phyloP scores from a whole-genome alignment of 1,140 invertebrate species.

The Linepithema humile region DNA sequence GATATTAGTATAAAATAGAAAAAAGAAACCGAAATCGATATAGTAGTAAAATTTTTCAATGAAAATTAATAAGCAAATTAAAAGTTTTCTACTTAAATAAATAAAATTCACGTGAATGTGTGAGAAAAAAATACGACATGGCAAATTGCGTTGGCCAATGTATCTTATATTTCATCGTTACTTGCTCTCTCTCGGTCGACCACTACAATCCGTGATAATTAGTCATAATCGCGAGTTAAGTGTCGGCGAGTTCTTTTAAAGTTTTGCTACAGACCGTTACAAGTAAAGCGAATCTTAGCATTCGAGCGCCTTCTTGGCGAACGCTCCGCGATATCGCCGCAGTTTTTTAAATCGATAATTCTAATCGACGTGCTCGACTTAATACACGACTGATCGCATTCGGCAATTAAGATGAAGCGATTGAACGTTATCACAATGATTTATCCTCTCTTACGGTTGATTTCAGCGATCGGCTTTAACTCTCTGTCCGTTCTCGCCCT shows the following conservation, averaged over 20 bases:
- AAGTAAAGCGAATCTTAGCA: slow-evolving; percentile 61
- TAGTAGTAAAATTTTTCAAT: not conserved
- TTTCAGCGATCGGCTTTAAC: slow-evolving; percentile 20
- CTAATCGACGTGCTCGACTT: slow-evolving; percentile 29
- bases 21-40: not conserved
- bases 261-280: slow-evolving; percentile 46
- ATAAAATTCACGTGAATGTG: not conserved
- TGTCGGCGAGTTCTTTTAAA: slow-evolving; percentile 37
- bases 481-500: not conserved
- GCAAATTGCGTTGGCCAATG: slow-evolving; percentile 68
- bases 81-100: not conserved
- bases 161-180: slow-evolving; percentile 72
- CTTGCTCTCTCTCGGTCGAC: slow-evolving; percentile 42
- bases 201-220: slow-evolving; percentile 63
- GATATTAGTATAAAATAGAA: not conserved
- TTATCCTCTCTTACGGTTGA: slow-evolving; percentile 17
- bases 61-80: not conserved
- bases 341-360: slow-evolving; percentile 21
- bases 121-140: slow-evolving; percentile 40
- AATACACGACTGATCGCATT: slow-evolving; percentile 34
- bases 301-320: not conserved
- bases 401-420: slow-evolving; percentile 49
- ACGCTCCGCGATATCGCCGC: not conserved
- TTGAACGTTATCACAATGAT: slow-evolving; percentile 50
- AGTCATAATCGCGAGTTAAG: slow-evolving; percentile 45